Percentiles rank a stretch among this genome's conserved stretches.
phyloP scores from a whole-genome alignment of 2,888 invertebrate genomes.

The Protonemura montana region DNA sequence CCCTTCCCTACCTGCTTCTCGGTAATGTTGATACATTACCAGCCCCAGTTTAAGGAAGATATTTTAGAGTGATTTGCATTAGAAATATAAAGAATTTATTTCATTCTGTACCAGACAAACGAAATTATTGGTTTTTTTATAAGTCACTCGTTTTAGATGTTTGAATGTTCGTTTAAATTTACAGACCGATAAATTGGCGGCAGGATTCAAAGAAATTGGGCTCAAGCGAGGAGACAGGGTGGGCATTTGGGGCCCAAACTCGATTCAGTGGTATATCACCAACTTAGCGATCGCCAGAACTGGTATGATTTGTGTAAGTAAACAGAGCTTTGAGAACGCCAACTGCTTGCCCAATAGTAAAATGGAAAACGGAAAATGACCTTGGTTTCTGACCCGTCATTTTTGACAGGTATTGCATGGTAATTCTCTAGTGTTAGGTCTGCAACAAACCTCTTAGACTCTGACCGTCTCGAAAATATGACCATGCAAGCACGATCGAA shows the following conservation, averaged over 20 bases:
- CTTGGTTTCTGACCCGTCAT: too few relatives aligned
- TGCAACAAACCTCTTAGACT: neutral
- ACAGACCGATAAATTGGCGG: constrained; percentile 75
- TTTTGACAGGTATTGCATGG: neutral
- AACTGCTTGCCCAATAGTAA: neutral
- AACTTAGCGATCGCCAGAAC: constrained; percentile 75
- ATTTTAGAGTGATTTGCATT: neutral
- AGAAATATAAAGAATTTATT: neutral
- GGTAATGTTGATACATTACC: constrained; percentile 7
- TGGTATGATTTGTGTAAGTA: constrained; percentile 73
- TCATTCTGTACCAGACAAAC: neutral
- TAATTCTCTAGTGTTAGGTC: neutral
- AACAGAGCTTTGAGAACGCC: neutral
- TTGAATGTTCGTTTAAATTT: neutral
- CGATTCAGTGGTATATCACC: constrained; percentile 76
- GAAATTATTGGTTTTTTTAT: neutral
- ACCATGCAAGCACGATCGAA: neutral
- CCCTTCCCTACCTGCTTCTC: neutral
- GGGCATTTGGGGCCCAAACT: constrained; percentile 83
- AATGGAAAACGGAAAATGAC: too few relatives aligned
- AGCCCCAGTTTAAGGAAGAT: neutral
- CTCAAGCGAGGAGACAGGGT: constrained; percentile 76
- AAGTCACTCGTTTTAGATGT: neutral
- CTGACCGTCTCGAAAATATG: neutral
- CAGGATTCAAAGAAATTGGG: constrained; percentile 73